Evolutionary conservation across 2,797 vertebrate genomes (phyloP).

Genomic region (Lophotriccus pileatus): DNA sequence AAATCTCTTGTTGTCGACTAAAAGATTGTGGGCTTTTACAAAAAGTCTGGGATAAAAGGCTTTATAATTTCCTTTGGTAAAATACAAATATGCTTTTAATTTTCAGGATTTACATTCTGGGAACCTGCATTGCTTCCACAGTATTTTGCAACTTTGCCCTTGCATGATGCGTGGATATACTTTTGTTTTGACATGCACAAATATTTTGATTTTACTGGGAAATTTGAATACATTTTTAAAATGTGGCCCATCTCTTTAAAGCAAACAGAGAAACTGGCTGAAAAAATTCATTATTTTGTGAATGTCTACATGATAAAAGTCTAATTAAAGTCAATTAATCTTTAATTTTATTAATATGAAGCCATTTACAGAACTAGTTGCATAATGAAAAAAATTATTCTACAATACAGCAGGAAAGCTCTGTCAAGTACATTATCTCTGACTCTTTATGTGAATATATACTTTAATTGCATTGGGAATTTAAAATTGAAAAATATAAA

Average conservation of each 20-base stretch:
- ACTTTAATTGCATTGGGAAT: neutral
- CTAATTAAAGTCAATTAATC: neutral
- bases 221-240: neutral
- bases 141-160: neutral
- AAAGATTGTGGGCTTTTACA: neutral
- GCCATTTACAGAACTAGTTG: neutral
- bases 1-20: neutral
- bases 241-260: neutral
- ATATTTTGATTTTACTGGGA: neutral
- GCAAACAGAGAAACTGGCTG: neutral
- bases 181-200: neutral
- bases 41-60: neutral
- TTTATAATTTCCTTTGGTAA: neutral
- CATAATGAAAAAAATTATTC: neutral
- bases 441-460: neutral
- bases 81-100: neutral
- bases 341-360: slow-evolving; percentile 2
- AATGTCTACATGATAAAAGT: neutral
- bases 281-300: neutral
- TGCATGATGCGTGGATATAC: neutral
- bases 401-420: neutral
- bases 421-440: neutral
- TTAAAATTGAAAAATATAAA: neutral
- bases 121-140: neutral
- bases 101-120: neutral